phyloP scores from a whole-genome alignment of 1,140 invertebrate species.

The Pseudomyrmex dendroicus region DNA sequence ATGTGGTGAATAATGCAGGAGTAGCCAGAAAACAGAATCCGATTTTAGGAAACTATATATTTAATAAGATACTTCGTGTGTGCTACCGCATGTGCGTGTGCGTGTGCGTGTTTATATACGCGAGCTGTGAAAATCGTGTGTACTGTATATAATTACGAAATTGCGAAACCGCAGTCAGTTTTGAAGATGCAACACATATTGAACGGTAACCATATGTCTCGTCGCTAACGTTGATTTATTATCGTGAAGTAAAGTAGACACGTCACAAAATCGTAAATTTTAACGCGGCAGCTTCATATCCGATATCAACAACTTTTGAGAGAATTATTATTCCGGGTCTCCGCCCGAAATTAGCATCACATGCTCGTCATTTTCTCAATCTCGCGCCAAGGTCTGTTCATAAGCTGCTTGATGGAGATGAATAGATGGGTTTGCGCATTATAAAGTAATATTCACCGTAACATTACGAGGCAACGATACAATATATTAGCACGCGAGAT shows the following conservation, averaged over 20 bases:
- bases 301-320: background rate
- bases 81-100: background rate
- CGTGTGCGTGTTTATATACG: no score
- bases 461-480: background rate
- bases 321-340: background rate
- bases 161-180: background rate
- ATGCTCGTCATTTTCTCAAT: conserved; percentile 7
- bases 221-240: background rate
- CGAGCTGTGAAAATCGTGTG: no score
- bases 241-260: background rate
- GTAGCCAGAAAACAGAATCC: background rate
- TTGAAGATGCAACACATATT: background rate
- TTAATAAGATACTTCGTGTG: conserved; percentile 11
- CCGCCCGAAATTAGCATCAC: background rate
- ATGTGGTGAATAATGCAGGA: conserved; percentile 44
- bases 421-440: conserved; percentile 23
- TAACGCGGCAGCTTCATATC: background rate
- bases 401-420: conserved; percentile 3
- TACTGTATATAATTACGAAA: background rate
- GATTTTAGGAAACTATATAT: background rate
- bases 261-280: conserved; percentile 8
- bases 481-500: background rate
- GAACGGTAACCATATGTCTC: background rate
- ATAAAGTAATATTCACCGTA: background rate
- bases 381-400: background rate